Percentiles rank a stretch among this genome's conserved stretches.
Conservation (phyloP, 2,113 vertebrate genomes). For the Halichoeres trimaculatus region DNA sequence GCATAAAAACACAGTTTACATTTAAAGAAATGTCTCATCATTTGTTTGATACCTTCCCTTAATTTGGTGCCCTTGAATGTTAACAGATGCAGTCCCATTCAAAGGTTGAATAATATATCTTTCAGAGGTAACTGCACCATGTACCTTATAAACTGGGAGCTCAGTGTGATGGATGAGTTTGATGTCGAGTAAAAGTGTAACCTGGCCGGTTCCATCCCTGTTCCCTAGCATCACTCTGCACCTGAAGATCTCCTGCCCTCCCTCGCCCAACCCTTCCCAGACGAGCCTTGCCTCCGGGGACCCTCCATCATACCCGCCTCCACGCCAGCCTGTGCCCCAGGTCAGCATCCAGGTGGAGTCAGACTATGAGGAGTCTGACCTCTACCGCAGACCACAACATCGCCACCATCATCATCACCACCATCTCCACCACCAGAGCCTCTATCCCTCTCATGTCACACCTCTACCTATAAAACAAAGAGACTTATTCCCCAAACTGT, state of each 20-base stretch:
- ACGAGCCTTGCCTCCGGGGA: slow-evolving; percentile 39
- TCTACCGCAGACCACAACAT: slow-evolving; percentile 49
- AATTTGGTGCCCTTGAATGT: not conserved
- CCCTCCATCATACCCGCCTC: slow-evolving; percentile 68
- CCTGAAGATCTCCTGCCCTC: slow-evolving; percentile 91
- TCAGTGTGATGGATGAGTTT: not conserved
- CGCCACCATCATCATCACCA: not conserved
- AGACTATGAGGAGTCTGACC: slow-evolving; percentile 81
- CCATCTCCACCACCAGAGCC: not conserved
- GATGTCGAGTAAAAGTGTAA: slow-evolving; percentile 41
- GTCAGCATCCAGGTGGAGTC: slow-evolving; percentile 90
- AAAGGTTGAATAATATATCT: too few species aligned
- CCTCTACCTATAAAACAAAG: not conserved
- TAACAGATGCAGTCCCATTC: not conserved
- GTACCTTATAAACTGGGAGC: not conserved
- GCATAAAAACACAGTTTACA: not conserved
- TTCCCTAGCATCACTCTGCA: slow-evolving; percentile 88
- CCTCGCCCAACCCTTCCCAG: slow-evolving; percentile 83
- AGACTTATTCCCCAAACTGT: slow-evolving; percentile 9
- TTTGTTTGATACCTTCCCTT: too few species aligned
- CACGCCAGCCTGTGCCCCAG: slow-evolving; percentile 80
- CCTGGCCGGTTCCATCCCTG: slow-evolving; percentile 48
- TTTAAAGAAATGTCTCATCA: not conserved
- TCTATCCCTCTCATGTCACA: not conserved
- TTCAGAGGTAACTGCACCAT: not conserved